Conservation (phyloP, 2,888 invertebrate genomes). For the Smittia aterrima region DNA sequence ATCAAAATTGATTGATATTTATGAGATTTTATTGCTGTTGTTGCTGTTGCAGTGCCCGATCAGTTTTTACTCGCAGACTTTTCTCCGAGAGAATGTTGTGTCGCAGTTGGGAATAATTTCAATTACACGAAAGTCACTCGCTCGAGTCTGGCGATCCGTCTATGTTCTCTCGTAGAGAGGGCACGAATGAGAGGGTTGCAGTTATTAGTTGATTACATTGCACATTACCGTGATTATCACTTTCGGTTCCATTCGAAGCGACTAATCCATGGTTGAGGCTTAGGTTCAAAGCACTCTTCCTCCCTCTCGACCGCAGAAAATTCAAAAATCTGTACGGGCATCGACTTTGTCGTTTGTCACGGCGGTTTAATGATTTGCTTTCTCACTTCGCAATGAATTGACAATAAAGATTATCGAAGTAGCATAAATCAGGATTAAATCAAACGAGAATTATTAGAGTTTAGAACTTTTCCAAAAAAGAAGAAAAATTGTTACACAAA, state of each 20-base stretch:
- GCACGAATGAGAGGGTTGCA: constrained; percentile 15
- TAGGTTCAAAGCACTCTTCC: background rate
- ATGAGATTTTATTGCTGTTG: constrained; percentile 34
- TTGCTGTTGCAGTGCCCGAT: constrained; percentile 24
- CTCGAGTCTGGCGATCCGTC: background rate
- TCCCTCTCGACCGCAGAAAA: too few relatives aligned
- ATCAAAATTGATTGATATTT: constrained; percentile 42
- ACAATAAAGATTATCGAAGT: too few relatives aligned
- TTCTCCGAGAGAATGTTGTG: background rate
- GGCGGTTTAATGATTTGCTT: too few relatives aligned
- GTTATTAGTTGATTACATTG: constrained; percentile 57
- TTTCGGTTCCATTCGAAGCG: background rate
- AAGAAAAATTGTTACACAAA: too few relatives aligned
- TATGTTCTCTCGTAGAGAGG: background rate
- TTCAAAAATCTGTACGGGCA: too few relatives aligned
- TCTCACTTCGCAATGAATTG: too few relatives aligned
- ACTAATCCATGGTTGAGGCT: constrained; percentile 3
- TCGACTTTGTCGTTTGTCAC: too few relatives aligned
- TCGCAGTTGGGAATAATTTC: constrained; percentile 33
- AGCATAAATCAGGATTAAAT: too few relatives aligned
- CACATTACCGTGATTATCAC: constrained; percentile 56
- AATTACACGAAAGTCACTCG: constrained; percentile 9
- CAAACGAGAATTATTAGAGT: too few relatives aligned
- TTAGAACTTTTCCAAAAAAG: too few relatives aligned
- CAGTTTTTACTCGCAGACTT: constrained; percentile 24